Evolutionary conservation across 2,797 vertebrate genomes (phyloP).

Genomic region (Syngnathus acus): DNA sequence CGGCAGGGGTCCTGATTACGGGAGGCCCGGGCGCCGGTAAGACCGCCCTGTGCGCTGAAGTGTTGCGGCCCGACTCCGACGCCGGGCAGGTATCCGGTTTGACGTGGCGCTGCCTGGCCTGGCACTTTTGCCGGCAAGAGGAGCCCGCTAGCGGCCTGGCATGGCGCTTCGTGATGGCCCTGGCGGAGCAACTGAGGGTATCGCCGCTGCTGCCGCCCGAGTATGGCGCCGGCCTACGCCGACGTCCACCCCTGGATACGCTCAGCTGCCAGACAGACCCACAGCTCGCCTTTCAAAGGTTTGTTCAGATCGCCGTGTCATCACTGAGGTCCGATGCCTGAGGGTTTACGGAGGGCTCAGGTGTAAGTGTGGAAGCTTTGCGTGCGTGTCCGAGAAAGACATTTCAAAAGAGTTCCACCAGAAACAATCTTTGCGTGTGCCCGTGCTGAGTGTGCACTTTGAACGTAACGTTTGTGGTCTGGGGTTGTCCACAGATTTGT

Average conservation of each 20-base stretch:
- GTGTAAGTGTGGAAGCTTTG: too few relatives aligned
- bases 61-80: constrained; percentile 68
- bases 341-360: too few relatives aligned
- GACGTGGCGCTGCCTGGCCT: constrained; percentile 66
- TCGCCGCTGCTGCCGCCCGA: constrained; percentile 57
- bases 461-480: constrained; percentile 2
- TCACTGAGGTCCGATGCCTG: not conserved
- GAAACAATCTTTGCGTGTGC: too few relatives aligned
- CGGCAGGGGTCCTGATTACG: constrained; percentile 63
- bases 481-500: constrained; percentile 58
- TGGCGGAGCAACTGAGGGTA: constrained; percentile 2
- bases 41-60: constrained; percentile 70
- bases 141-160: not conserved
- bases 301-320: constrained; percentile 3
- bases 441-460: too few relatives aligned
- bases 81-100: constrained; percentile 48
- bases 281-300: constrained; percentile 75
- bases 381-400: too few relatives aligned
- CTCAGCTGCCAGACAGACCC: constrained; percentile 64
- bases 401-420: too few relatives aligned
- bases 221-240: constrained; percentile 52
- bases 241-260: constrained; percentile 52
- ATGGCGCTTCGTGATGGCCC: constrained; percentile 2
- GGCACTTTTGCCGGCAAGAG: constrained; percentile 67
- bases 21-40: constrained; percentile 77